A percentile compares a stretch with the other conserved stretches of the same genome.
phyloP scores from a whole-genome alignment of 2,113 vertebrate species.

The Bungarus multicinctus region DNA sequence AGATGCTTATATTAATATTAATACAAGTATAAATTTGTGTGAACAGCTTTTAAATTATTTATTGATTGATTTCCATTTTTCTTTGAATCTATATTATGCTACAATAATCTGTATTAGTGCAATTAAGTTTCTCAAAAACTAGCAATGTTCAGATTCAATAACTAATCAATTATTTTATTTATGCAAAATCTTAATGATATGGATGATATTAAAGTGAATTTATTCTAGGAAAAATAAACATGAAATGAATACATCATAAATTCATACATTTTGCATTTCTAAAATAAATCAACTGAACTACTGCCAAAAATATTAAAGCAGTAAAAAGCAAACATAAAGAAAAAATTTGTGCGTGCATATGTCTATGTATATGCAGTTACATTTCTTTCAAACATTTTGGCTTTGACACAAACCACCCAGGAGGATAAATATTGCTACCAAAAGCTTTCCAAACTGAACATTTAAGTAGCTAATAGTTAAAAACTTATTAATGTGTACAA shows the following conservation, averaged over 20 bases:
- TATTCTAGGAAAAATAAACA: conserved; percentile 78
- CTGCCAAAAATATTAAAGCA: conserved; percentile 38
- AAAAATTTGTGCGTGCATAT: background rate
- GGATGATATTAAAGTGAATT: conserved; percentile 80
- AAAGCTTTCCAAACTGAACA: background rate
- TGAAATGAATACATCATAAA: conserved; percentile 45
- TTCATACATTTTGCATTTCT: conserved; percentile 37
- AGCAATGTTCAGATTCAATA: conserved; percentile 72
- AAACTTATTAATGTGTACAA: background rate
- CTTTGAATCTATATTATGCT: conserved; percentile 10
- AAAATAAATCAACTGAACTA: conserved; percentile 37
- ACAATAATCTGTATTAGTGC: conserved; percentile 29
- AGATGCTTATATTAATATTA: background rate
- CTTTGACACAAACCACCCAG: background rate
- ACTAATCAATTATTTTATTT: conserved; percentile 70
- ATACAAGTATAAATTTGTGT: background rate
- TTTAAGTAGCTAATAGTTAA: background rate
- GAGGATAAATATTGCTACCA: background rate
- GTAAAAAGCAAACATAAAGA: conserved; percentile 29
- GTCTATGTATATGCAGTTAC: background rate
- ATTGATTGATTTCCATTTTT: conserved; percentile 21
- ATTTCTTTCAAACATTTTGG: conserved; percentile 30
- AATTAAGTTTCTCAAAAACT: conserved; percentile 55
- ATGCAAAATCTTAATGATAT: conserved; percentile 77
- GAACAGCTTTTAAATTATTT: background rate